phyloP scores from a whole-genome alignment of 2,113 vertebrate genomes.

The Pterocles burchelli region DNA sequence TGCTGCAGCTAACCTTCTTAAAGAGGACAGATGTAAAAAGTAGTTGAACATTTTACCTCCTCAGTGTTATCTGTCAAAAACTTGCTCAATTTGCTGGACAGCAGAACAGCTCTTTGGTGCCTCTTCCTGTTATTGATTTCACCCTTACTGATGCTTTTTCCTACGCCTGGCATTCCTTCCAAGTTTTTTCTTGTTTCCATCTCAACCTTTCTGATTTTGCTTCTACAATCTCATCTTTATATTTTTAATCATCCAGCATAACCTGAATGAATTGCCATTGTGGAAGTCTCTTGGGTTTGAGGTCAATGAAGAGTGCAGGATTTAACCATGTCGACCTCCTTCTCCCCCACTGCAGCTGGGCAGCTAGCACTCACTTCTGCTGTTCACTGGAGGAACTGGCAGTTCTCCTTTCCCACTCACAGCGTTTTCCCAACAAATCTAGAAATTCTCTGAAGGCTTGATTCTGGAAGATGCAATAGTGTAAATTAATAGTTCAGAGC shows the following conservation, averaged over 20 bases:
- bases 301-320: background rate
- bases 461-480: background rate
- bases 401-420: background rate
- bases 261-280: background rate
- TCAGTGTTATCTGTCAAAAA: background rate
- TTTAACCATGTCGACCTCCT: background rate
- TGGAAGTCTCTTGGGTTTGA: background rate
- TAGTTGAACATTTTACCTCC: background rate
- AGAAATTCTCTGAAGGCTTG: background rate
- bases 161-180: background rate
- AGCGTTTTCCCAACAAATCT: background rate
- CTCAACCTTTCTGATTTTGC: background rate
- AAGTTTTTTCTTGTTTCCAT: background rate
- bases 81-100: background rate
- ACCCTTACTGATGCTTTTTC: background rate
- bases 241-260: background rate
- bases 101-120: background rate
- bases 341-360: background rate
- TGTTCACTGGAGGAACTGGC: background rate
- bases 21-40: background rate
- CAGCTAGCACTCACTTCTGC: rapidly evolving
- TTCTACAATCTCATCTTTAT: background rate
- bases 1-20: background rate
- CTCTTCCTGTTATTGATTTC: background rate
- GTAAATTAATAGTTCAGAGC: background rate